These are phyloP conservation scores for Pterophyllum scalare DNA, from an alignment of 2,113 vertebrate genomes.

Conservation along the genomic window DNA sequence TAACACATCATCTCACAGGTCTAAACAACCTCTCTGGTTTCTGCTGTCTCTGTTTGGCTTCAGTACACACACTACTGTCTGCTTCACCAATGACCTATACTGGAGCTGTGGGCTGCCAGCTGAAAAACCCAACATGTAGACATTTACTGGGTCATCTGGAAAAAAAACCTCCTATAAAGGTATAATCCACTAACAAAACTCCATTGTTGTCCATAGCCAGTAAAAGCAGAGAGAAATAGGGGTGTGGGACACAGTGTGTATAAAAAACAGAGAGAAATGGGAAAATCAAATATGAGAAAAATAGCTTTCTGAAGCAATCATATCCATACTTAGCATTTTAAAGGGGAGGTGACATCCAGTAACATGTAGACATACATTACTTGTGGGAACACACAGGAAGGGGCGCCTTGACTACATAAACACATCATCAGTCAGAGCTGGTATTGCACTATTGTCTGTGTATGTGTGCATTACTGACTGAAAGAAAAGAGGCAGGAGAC, in stretches of 20 bases:
- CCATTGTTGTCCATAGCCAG: constrained; percentile 60
- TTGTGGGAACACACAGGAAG: constrained; percentile 76
- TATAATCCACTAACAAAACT: constrained; percentile 58
- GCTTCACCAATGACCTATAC: constrained; percentile 51
- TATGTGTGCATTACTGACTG: constrained; percentile 20
- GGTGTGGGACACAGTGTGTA: constrained; percentile 16
- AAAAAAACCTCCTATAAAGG: constrained; percentile 27
- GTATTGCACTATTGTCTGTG: constrained; percentile 51
- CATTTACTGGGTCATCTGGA: constrained; percentile 52
- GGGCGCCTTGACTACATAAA: constrained; percentile 84
- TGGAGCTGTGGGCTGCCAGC: constrained; percentile 17
- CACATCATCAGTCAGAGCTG: constrained; percentile 61
- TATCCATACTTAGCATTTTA: constrained; percentile 26
- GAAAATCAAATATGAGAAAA: constrained; percentile 29
- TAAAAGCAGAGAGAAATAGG: constrained; percentile 21
- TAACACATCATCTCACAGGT: constrained; percentile 70
- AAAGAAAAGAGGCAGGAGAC: constrained; percentile 19
- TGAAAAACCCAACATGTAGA: constrained; percentile 34
- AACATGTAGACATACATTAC: constrained; percentile 11
- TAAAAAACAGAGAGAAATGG: constrained; percentile 29
- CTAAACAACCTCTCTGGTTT: constrained; percentile 68
- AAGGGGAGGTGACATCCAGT: constrained; percentile 36
- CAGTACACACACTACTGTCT: constrained; percentile 60
- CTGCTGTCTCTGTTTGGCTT: constrained; percentile 54
- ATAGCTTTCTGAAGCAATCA: constrained; percentile 30